A percentile compares a stretch with the other conserved stretches of the same genome.
Conservation (phyloP, 2,113 vertebrate species). For the Oncorhynchus kisutch region DNA sequence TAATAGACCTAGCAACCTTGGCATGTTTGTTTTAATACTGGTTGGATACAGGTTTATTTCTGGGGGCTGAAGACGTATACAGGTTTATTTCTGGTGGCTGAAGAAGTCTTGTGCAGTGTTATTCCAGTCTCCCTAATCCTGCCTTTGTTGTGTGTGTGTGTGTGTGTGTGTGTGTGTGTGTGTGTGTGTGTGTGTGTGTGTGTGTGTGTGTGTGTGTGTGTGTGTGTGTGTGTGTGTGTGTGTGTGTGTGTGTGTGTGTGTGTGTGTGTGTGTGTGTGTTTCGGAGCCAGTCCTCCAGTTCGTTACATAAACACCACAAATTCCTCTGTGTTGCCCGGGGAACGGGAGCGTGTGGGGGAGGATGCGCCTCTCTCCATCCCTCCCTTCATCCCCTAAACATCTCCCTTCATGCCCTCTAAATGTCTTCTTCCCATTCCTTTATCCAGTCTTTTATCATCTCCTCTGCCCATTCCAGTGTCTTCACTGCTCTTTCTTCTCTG, state of each 20-base stretch:
- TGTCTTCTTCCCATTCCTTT: background rate
- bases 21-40: background rate
- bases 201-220: background rate
- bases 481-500: background rate
- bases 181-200: background rate
- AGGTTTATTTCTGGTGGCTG: background rate
- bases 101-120: background rate
- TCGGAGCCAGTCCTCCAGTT: background rate
- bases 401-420: background rate
- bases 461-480: background rate
- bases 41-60: background rate
- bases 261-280: background rate
- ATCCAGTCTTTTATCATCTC: background rate
- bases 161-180: constrained; percentile 1
- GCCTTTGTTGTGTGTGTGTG: background rate
- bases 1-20: background rate
- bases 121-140: background rate
- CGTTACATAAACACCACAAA: constrained; percentile 16
- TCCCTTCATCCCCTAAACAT: background rate
- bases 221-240: background rate
- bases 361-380: background rate
- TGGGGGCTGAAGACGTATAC: background rate
- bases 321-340: constrained; percentile 11
- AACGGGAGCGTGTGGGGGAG: background rate
- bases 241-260: no score